A percentile compares a stretch with the other conserved stretches of the same genome.
These are phyloP conservation scores for Bettongia penicillata DNA, from an alignment of 2,113 vertebrate genomes.

Conservation along the genomic window DNA sequence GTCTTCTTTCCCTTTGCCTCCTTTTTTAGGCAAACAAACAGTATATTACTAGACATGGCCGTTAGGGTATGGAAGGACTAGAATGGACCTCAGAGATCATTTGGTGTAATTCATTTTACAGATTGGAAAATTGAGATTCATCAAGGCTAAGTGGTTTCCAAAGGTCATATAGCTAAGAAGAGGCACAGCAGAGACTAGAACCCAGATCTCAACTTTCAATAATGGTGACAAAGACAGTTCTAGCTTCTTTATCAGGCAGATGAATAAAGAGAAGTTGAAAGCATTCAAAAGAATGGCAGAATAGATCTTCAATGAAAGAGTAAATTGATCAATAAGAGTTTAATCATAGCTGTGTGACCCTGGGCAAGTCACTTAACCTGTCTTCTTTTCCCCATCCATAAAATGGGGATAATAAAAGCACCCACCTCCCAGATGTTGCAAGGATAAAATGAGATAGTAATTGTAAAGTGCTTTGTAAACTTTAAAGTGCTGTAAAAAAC, in stretches of 20 bases:
- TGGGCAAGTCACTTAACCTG: neutral
- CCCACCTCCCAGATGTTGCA: neutral
- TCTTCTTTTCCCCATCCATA: neutral
- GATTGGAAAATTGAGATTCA: neutral
- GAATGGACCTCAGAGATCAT: neutral
- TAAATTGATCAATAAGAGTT: neutral
- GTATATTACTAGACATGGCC: neutral
- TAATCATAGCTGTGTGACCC: neutral
- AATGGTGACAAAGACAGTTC: neutral
- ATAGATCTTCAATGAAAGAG: rapidly evolving
- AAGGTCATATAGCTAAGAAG: neutral
- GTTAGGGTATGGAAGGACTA: neutral
- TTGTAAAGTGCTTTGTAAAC: neutral
- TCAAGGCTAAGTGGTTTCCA: neutral
- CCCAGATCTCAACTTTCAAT: neutral
- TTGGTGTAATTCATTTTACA: neutral
- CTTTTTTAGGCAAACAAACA: neutral
- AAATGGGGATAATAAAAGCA: neutral
- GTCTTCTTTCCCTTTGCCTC: neutral
- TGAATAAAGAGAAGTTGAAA: neutral
- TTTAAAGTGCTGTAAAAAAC: neutral
- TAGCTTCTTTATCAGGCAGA: neutral
- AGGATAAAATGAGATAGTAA: neutral
- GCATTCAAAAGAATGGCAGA: neutral
- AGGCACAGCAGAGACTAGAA: neutral